A percentile compares a stretch with the other conserved stretches of the same genome.
Conservation (phyloP, 2,888 invertebrate genomes). For the Ophion obscuratus region DNA sequence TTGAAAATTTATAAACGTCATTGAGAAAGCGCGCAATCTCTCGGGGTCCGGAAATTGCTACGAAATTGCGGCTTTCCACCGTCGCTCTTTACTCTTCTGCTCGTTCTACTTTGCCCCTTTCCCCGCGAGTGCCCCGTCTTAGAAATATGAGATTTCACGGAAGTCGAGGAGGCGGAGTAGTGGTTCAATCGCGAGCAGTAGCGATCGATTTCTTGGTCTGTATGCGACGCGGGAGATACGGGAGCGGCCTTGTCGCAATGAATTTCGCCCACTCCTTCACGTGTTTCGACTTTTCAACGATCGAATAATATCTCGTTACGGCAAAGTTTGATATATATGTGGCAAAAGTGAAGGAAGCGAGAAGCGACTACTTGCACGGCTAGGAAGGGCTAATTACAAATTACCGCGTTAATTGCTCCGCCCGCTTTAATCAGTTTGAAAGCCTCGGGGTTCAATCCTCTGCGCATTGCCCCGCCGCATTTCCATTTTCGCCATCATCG, state of each 20-base stretch:
- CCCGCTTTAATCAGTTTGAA: constrained; percentile 69
- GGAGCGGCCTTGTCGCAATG: background rate
- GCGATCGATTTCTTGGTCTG: background rate
- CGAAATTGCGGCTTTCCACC: background rate
- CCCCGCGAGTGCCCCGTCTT: no score
- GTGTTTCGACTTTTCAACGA: background rate
- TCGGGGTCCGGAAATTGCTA: background rate
- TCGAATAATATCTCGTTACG: background rate
- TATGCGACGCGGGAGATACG: background rate
- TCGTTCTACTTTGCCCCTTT: no score
- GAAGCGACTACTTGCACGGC: background rate
- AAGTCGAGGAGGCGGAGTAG: background rate
- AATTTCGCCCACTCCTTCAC: background rate
- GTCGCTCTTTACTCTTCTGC: background rate
- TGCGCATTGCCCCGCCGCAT: background rate
- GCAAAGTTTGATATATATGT: background rate
- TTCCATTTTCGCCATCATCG: constrained; percentile 6
- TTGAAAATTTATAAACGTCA: background rate
- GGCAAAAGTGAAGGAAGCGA: background rate
- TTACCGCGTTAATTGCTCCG: constrained; percentile 72
- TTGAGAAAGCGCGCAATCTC: background rate
- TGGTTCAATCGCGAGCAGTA: background rate
- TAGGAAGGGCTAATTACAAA: constrained; percentile 73
- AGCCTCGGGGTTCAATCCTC: constrained; percentile 53
- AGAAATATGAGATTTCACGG: no score